A percentile compares a stretch with the other conserved stretches of the same genome.
Conservation (phyloP, 1,140 invertebrate genomes). For the Agraylea sexmaculata region DNA sequence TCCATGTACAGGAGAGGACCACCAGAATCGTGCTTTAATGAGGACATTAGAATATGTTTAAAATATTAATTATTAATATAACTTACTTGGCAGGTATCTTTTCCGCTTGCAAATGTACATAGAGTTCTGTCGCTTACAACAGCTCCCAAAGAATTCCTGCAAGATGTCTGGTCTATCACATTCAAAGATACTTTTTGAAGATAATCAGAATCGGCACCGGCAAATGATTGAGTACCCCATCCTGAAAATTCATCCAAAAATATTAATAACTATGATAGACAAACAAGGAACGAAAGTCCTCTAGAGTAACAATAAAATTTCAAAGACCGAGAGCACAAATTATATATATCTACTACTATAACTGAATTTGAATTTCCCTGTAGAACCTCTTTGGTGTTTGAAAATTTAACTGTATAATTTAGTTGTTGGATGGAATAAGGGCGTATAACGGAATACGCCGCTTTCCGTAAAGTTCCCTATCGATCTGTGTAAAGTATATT, state of each 20-base stretch:
- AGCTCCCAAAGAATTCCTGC: slow-evolving; percentile 25
- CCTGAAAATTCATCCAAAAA: no score
- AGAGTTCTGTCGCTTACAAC: slow-evolving; percentile 42
- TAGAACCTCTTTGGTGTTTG: not conserved
- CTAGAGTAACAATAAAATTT: not conserved
- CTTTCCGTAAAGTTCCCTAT: no score
- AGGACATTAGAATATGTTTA: not conserved
- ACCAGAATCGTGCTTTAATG: slow-evolving; percentile 55
- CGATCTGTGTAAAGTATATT: no score
- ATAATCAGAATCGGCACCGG: slow-evolving; percentile 40
- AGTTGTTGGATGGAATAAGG: no score
- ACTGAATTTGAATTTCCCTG: not conserved
- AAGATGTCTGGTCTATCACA: slow-evolving; percentile 43
- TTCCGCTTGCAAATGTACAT: slow-evolving; percentile 50
- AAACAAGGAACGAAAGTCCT: not conserved
- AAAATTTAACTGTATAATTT: not conserved
- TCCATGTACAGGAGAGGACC: slow-evolving; percentile 51
- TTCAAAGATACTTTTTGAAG: slow-evolving; percentile 47
- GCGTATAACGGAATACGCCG: no score
- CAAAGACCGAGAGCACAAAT: not conserved
- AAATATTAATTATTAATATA: slow-evolving; percentile 5
- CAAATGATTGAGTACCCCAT: slow-evolving; percentile 49
- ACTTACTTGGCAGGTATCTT: slow-evolving; percentile 52
- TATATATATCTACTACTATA: not conserved
- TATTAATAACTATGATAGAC: not conserved